phyloP scores from a whole-genome alignment of 1,140 invertebrate genomes.

The Anastatus disparis region DNA sequence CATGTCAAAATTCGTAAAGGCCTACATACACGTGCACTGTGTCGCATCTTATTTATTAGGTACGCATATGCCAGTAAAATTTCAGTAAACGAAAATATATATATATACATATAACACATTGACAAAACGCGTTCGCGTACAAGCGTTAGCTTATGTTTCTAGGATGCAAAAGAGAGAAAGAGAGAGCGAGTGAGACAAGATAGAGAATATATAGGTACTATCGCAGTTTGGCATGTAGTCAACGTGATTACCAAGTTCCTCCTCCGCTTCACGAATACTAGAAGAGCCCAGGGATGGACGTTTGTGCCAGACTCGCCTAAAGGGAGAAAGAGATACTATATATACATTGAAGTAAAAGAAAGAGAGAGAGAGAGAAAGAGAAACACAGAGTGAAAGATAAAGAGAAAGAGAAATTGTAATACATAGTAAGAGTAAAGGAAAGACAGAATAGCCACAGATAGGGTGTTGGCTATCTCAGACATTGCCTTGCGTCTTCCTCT shows the following conservation, averaged over 20 bases:
- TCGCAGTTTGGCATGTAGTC: slow-evolving; percentile 35
- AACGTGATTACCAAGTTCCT: slow-evolving; percentile 31
- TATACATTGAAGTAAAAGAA: too few relatives aligned
- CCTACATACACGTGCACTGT: too few relatives aligned
- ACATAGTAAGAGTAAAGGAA: slow-evolving; percentile 20
- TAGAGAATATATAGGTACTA: slow-evolving; percentile 2
- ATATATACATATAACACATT: too few relatives aligned
- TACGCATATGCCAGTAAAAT: too few relatives aligned
- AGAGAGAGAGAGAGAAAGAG: slow-evolving; percentile 12
- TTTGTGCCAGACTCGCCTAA: neutral
- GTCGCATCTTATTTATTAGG: too few relatives aligned
- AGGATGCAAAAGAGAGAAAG: too few relatives aligned
- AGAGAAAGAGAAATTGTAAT: neutral
- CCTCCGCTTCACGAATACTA: slow-evolving; percentile 17
- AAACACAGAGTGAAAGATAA: neutral
- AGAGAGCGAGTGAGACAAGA: neutral
- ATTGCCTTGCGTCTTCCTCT: slow-evolving; percentile 46
- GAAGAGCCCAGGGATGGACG: slow-evolving; percentile 13
- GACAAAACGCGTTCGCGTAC: too few relatives aligned
- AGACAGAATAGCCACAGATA: slow-evolving; percentile 51
- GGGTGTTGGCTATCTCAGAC: slow-evolving; percentile 56
- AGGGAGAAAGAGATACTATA: neutral
- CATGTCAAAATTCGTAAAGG: too few relatives aligned
- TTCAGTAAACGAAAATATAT: too few relatives aligned
- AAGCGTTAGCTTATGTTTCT: too few relatives aligned